Conservation (phyloP, 2,888 invertebrate species). For the Parnassius apollo region DNA sequence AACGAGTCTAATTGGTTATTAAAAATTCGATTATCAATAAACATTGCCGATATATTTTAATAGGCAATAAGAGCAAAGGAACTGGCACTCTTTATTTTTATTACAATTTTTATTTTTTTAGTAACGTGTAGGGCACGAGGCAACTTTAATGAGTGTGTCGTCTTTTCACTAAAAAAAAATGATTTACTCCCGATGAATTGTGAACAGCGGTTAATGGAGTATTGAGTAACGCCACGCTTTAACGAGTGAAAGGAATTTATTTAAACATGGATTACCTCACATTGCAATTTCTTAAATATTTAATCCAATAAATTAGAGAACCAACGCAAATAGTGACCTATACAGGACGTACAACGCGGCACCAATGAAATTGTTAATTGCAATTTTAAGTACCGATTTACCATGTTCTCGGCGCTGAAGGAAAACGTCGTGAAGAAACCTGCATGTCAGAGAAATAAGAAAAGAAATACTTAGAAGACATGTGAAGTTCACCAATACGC, state of each 20-base stretch:
- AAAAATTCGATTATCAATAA: conserved; percentile 68
- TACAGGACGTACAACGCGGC: no score
- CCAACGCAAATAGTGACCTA: no score
- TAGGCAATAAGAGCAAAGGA: conserved; percentile 62
- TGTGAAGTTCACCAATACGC: no score
- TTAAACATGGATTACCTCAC: no score
- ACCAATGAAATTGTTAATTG: no score
- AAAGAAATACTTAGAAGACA: no score
- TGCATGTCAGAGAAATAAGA: no score
- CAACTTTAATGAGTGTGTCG: conserved; percentile 56
- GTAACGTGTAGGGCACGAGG: conserved; percentile 53
- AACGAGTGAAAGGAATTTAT: background rate
- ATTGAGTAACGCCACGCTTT: conserved; percentile 32
- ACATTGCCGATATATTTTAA: conserved; percentile 67
- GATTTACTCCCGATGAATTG: conserved; percentile 70
- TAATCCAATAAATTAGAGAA: no score
- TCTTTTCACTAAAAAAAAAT: conserved; percentile 58
- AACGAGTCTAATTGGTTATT: conserved; percentile 64
- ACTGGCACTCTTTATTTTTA: conserved; percentile 30
- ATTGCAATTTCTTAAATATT: no score
- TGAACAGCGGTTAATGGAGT: conserved; percentile 67
- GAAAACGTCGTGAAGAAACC: no score
- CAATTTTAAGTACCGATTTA: no score
- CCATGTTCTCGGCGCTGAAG: no score
- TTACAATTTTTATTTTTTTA: conserved; percentile 30